Percentiles rank a stretch among this genome's conserved stretches.
phyloP scores from a whole-genome alignment of 2,797 vertebrate species.

The Linurgus olivaceus region DNA sequence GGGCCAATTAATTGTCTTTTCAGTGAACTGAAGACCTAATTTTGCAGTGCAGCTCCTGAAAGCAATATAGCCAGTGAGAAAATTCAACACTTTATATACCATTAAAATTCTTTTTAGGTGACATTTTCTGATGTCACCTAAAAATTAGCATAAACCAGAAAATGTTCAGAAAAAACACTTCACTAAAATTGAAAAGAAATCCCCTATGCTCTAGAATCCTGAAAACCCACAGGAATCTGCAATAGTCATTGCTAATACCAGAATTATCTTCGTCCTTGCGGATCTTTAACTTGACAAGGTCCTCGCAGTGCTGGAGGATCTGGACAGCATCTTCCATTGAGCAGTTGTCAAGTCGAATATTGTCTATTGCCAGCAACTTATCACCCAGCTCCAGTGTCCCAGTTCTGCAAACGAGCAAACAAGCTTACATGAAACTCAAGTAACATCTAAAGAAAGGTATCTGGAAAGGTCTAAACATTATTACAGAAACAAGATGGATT shows the following conservation, averaged over 20 bases:
- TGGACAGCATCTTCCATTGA: slow-evolving; percentile 99
- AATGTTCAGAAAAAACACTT: not conserved
- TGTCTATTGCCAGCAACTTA: slow-evolving; percentile 95
- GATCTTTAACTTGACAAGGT: slow-evolving; percentile 96
- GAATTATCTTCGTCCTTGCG: slow-evolving; percentile 99
- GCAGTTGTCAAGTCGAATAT: slow-evolving; percentile 94
- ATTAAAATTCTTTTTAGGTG: not conserved
- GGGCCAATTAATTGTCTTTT: not conserved
- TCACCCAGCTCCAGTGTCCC: slow-evolving; percentile 95
- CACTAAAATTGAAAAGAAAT: not conserved
- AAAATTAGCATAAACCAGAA: not conserved
- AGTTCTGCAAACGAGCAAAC: slow-evolving; percentile 79
- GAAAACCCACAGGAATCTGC: not conserved
- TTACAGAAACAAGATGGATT: not conserved
- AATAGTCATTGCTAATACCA: slow-evolving; percentile 74
- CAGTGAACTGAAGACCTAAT: not conserved
- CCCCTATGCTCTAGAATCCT: not conserved
- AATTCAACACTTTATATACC: not conserved
- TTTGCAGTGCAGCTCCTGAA: not conserved
- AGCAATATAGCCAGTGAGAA: not conserved
- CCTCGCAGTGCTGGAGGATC: slow-evolving; percentile 96
- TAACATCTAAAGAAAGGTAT: not conserved
- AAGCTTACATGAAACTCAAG: not conserved
- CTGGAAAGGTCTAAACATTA: not conserved
- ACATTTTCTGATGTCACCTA: not conserved